Evolutionary conservation across 2,113 vertebrate species (phyloP), one percentile per base, ranked within the genome.

Genomic region (Uropsilus gracilis): DNA sequence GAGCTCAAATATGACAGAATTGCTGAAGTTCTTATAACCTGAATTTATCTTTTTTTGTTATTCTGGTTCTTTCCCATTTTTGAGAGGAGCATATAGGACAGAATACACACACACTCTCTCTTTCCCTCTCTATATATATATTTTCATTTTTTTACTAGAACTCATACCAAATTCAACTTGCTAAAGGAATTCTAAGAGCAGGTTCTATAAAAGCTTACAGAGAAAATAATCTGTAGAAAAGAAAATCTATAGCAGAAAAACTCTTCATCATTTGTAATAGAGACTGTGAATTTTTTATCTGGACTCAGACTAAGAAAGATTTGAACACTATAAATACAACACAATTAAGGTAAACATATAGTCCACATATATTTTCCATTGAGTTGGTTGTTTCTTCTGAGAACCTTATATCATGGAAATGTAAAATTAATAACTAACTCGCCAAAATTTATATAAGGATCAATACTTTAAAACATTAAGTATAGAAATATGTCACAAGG

Each of bases 401-500:
- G 8, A 71, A 75, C 1, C n/a, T 72, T 0, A 2, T 17, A 81
- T 42, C 13, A 73, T 80, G 20, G 4, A 83, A 94, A 90, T 57
- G 10, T 28, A 80, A 94, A 87, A 5, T 6, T 30, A 77, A 46
- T 24, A 64, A 9, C 5, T 53, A 81, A 48, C 3, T 64, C 42
- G 17, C 4, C 18, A 89, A 75, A 87, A 59, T 20, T 55, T 16
- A 76, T 39, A 24, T 9, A 82, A 82, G 22, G 63, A 86, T 73
- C 14, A 89, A 28, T 37, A 76, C 4, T 66, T 82, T 72, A 76
- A 93, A 96, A 53, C 4, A 81, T 50, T 80, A 77, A 80, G 13
- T 42, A 26, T 91, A 42, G 39, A 66, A 69, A 20, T 24, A 48
- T 57, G 80, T 32, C 37, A 61, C 61, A 59, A 89, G 10, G 20